phyloP scores from a whole-genome alignment of 2,797 vertebrate genomes.

The Carcharodon carcharias region DNA sequence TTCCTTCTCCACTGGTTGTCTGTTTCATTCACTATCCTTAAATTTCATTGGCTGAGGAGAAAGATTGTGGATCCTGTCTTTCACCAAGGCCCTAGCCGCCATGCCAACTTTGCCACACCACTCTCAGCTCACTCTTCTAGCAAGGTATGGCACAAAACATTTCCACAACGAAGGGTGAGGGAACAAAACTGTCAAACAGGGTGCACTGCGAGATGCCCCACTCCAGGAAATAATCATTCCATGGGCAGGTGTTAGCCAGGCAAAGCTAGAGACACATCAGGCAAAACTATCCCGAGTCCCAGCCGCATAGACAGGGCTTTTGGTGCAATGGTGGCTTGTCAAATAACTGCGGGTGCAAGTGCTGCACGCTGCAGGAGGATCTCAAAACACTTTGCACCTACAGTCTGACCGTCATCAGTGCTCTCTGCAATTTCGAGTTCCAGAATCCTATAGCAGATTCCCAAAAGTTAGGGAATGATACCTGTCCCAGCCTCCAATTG shows the following conservation, averaged over 20 bases:
- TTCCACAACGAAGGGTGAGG: neutral
- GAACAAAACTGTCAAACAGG: neutral
- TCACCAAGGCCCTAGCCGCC: neutral
- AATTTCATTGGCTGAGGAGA: neutral
- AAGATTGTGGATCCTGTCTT: neutral
- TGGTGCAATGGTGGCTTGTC: neutral
- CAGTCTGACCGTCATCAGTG: neutral
- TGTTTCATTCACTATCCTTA: neutral
- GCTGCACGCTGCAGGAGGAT: neutral
- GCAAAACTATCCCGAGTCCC: neutral
- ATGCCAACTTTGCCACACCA: neutral
- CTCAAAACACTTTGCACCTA: neutral
- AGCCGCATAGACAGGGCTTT: neutral
- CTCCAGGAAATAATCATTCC: too few relatives aligned
- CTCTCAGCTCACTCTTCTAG: neutral
- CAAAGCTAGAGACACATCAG: neutral
- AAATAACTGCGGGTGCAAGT: too few relatives aligned
- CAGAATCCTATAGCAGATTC: neutral
- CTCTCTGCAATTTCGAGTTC: neutral
- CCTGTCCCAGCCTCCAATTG: neutral
- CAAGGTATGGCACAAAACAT: neutral
- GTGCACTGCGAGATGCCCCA: neutral
- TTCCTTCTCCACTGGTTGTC: too few relatives aligned
- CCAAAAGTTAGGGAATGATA: neutral
- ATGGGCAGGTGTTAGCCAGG: neutral